Percentiles rank a stretch among this genome's conserved stretches.
phyloP scores from a whole-genome alignment of 1,140 invertebrate species.

The Drosophila prosaltans region DNA sequence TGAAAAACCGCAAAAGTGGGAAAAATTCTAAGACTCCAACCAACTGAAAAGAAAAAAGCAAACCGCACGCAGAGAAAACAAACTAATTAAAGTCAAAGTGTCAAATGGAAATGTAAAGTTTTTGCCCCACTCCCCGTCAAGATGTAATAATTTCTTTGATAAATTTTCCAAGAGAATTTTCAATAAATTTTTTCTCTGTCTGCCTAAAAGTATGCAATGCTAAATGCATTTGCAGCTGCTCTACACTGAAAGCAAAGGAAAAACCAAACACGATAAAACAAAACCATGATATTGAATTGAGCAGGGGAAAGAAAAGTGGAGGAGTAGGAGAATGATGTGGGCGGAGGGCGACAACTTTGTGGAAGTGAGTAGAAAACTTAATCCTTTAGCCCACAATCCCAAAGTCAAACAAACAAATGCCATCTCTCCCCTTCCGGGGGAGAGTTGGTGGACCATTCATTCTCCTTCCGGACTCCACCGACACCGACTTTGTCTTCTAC shows the following conservation, averaged over 20 bases:
- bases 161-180: conserved; percentile 39
- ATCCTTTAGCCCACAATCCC: conserved; percentile 62
- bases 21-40: conserved; percentile 3
- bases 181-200: conserved; percentile 46
- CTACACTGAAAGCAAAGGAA: conserved; percentile 38
- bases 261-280: conserved; percentile 23
- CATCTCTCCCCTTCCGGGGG: background rate
- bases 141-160: conserved; percentile 50
- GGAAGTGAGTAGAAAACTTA: conserved; percentile 60
- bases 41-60: conserved; percentile 17
- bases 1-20: conserved; percentile 41
- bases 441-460: conserved; percentile 5
- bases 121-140: conserved; percentile 14
- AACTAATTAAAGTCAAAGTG: conserved; percentile 55
- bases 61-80: conserved; percentile 6
- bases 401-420: conserved; percentile 76
- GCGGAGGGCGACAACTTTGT: conserved; percentile 41
- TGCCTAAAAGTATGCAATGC: conserved; percentile 72
- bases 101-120: conserved; percentile 34
- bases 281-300: conserved; percentile 14
- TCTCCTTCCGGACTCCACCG: background rate
- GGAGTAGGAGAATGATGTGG: conserved; percentile 6
- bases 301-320: background rate
- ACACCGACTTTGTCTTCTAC: conserved; percentile 7
- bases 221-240: conserved; percentile 52